These are phyloP conservation scores for Vesta saturnalis DNA, from an alignment of 2,888 invertebrate genomes.

Conservation along the genomic window DNA sequence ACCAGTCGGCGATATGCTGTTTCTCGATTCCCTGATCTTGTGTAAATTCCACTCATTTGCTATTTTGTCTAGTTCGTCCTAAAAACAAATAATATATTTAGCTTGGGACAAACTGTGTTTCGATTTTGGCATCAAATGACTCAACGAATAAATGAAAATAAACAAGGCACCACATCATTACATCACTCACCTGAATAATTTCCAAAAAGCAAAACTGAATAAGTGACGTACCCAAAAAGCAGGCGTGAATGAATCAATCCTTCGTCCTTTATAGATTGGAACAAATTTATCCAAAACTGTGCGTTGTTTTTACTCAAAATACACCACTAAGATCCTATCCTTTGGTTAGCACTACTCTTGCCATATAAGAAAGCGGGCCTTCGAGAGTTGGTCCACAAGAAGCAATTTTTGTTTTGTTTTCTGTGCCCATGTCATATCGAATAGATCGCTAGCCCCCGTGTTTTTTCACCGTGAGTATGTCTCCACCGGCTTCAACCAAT, in stretches of 20 bases:
- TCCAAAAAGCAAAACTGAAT: neutral
- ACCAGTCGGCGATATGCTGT: slow-evolving; percentile 27
- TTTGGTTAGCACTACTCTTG: slow-evolving; percentile 30
- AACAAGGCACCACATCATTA: neutral
- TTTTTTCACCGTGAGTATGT: no score
- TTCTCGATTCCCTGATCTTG: slow-evolving; percentile 21
- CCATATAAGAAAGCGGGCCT: no score
- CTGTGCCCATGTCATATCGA: slow-evolving; percentile 38
- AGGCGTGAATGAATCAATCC: slow-evolving; percentile 14
- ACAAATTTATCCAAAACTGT: slow-evolving; percentile 31
- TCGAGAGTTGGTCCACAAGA: no score
- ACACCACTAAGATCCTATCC: slow-evolving; percentile 38
- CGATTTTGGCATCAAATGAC: neutral
- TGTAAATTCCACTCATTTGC: slow-evolving; percentile 30
- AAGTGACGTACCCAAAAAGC: slow-evolving; percentile 8
- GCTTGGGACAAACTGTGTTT: neutral
- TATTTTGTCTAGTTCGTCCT: slow-evolving; percentile 26
- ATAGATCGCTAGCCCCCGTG: no score
- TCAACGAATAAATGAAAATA: neutral
- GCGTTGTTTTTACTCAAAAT: slow-evolving; percentile 26
- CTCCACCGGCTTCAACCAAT: no score
- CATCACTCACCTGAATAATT: neutral
- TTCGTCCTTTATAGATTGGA: slow-evolving; percentile 20
- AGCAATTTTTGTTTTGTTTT: slow-evolving; percentile 24
- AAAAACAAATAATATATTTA: slow-evolving; percentile 3